A percentile compares a stretch with the other conserved stretches of the same genome.
phyloP scores from a whole-genome alignment of 2,113 vertebrate genomes.

The Planiliza haematocheilus region DNA sequence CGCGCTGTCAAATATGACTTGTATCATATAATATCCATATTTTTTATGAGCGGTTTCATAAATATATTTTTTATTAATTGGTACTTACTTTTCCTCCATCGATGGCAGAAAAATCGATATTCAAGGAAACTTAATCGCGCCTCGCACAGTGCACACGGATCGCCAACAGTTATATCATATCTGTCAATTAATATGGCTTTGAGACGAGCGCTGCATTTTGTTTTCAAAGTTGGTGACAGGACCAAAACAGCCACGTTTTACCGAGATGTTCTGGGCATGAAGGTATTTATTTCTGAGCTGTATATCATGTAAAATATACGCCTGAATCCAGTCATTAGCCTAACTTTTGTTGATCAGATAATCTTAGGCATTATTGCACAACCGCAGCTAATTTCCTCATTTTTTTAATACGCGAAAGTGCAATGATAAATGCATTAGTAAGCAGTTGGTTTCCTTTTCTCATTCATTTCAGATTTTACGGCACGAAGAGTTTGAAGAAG shows the following conservation, averaged over 20 bases:
- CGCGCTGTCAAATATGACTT: too few relatives aligned
- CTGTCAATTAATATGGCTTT: slow-evolving; percentile 64
- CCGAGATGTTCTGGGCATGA: slow-evolving; percentile 93
- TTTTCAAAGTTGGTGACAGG: slow-evolving; percentile 94
- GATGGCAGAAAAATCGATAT: slow-evolving; percentile 65
- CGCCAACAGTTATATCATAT: neutral
- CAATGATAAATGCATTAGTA: too few relatives aligned
- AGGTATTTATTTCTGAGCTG: slow-evolving; percentile 75
- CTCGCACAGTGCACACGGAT: too few relatives aligned
- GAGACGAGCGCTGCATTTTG: slow-evolving; percentile 91
- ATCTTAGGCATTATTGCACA: slow-evolving; percentile 3
- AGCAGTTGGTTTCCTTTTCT: neutral
- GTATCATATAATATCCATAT: neutral
- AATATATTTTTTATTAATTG: neutral
- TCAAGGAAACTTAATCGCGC: slow-evolving; percentile 46
- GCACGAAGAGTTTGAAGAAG: slow-evolving; percentile 97
- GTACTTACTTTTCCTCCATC: slow-evolving; percentile 18
- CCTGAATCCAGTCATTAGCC: neutral
- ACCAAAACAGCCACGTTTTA: slow-evolving; percentile 87
- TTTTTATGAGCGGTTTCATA: accelerated
- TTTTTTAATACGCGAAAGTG: neutral
- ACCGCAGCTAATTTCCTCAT: neutral
- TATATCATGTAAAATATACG: neutral
- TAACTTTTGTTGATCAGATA: neutral
- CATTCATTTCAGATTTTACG: slow-evolving; percentile 86